Evolutionary conservation across 2,888 invertebrate genomes (phyloP), one percentile per base, ranked within the genome.

Genomic region (Zaprionus lineosus): DNA sequence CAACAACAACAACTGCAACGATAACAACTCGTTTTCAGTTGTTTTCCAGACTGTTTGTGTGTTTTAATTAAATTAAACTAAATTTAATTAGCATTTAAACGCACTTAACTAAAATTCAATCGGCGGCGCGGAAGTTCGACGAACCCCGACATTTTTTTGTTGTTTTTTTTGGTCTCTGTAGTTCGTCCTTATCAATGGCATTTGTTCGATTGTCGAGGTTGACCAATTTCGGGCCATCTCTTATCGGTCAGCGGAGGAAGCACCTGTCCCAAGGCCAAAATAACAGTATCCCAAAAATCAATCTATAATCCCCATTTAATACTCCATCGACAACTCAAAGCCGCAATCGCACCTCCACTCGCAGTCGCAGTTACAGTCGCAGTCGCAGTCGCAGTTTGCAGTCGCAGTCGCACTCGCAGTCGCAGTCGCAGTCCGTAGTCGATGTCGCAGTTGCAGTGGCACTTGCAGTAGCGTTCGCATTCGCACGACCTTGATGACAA

Each of bases 61-160:
- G n/a, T 59, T 53, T 41, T 72, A 74, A 69, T 76, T 77, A 52
- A 83, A 74, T 77, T 77, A 68, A 81, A 82, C 73, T 81, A 81
- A 84, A 82, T 77, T 75, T 75, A 77, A 73, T 84, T 81, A 71
- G 64, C 74, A 81, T 81, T 67, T 44, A 66, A 79, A 77, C 62
- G 62, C 66, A 62, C 33, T 69, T 70, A 74, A 77, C 69, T 69
- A 68, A 67, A 77, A 60, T 81, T 61, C 74, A 79, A 73, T 64
- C 74, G 73, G 77, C 70, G 55, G 6, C 46, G 24, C 21, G n/a
- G 4, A 14, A 43, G 69, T 62, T 81, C 66, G 59, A 51, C 36
- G 62, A 56, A 63, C 63, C 24, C 41, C 31, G 19, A 33, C n/a
- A n/a, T n/a, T n/a, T n/a, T n/a, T n/a, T n/a, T n/a, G n/a, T n/a